A percentile compares a stretch with the other conserved stretches of the same genome.
Evolutionary conservation across 2,797 vertebrate genomes (phyloP).

Genomic region (Eulemur rubriventer): DNA sequence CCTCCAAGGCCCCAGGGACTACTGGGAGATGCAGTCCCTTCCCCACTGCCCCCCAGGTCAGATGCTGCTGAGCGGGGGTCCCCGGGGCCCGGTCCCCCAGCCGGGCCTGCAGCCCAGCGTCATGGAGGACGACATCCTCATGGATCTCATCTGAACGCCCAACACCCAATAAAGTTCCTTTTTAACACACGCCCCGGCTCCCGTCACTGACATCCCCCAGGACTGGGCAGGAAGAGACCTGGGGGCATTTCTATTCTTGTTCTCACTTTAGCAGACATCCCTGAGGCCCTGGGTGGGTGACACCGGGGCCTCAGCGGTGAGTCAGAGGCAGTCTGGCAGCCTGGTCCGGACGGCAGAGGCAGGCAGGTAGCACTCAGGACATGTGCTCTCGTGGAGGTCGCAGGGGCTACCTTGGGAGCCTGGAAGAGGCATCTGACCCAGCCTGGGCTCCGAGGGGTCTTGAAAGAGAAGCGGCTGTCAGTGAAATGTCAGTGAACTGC

Average conservation of each 20-base stretch:
- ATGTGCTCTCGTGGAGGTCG: fast-evolving
- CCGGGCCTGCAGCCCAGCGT: slow-evolving; percentile 91
- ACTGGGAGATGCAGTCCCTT: slow-evolving; percentile 69
- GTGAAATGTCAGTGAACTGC: background rate
- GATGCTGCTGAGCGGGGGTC: slow-evolving; percentile 92
- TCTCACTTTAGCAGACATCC: background rate
- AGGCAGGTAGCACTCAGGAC: background rate
- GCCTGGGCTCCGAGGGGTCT: background rate
- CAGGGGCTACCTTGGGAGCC: background rate
- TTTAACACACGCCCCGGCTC: slow-evolving; percentile 74
- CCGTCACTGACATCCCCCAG: slow-evolving; percentile 75
- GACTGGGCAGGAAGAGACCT: slow-evolving; percentile 59
- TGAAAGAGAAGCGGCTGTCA: background rate
- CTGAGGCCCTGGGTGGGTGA: slow-evolving; percentile 12
- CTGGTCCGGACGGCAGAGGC: background rate
- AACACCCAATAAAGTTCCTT: slow-evolving; percentile 80
- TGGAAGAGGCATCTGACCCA: background rate
- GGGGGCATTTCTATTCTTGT: slow-evolving; percentile 35
- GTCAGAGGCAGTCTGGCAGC: slow-evolving; percentile 14
- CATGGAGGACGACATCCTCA: slow-evolving; percentile 95
- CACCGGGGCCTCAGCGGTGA: background rate
- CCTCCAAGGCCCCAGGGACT: slow-evolving; percentile 52
- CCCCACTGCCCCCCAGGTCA: slow-evolving; percentile 87
- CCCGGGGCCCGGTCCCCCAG: slow-evolving; percentile 90
- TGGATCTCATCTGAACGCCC: slow-evolving; percentile 91